These are phyloP conservation scores for Chrysochloris asiatica DNA, from an alignment of 2,113 vertebrate species.

Conservation along the genomic window DNA sequence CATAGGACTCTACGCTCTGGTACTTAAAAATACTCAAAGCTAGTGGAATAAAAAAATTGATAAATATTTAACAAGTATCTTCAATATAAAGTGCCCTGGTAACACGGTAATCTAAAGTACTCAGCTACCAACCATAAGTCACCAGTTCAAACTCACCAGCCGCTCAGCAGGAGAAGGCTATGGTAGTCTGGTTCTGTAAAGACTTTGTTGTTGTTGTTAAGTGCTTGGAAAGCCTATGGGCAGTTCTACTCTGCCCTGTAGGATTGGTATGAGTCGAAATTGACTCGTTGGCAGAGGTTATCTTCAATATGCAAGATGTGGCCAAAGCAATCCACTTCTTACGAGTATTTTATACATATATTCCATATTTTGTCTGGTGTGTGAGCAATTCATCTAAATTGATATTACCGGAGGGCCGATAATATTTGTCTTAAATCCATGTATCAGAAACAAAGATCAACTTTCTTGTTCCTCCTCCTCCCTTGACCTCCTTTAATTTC, in stretches of 20 bases:
- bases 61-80: constrained; percentile 25
- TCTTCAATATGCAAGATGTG: neutral
- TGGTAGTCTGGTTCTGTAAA: no score
- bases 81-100: neutral
- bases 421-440: constrained; percentile 26
- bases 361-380: neutral
- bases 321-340: neutral
- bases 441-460: constrained; percentile 24
- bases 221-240: no score
- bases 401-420: neutral
- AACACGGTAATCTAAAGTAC: neutral
- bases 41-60: constrained; percentile 33
- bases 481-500: neutral
- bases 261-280: neutral
- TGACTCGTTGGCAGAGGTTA: neutral
- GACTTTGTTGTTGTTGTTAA: no score
- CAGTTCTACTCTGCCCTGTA: neutral
- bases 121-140: neutral
- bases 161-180: no score
- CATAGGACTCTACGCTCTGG: neutral
- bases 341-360: neutral
- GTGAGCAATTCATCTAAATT: neutral
- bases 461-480: neutral
- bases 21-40: constrained; percentile 46
- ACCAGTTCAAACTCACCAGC: no score